Base-by-base conservation (phyloP, 2,113 vertebrate genomes). In the Notarius quadriscutis region DNA sequence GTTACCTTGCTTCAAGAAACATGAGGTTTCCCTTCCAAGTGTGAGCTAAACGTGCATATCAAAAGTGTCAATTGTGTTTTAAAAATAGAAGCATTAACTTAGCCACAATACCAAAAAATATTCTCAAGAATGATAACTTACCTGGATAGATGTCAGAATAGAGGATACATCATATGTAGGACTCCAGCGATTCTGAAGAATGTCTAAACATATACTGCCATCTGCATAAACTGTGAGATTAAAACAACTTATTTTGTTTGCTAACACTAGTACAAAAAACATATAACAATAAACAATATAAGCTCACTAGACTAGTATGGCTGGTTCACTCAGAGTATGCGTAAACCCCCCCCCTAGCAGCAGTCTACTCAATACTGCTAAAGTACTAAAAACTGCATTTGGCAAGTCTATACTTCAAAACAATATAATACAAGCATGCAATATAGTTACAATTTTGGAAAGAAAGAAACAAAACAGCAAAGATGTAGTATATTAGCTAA, bases 131-230 rank as follows among this genome's bases (percentile, higher is more conserved):
- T 71, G 5, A 41, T 71, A 1, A 91, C 91, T 92, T 90, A 99
- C 98, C 97, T 99, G 98, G 95, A 99, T 99, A 88, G 98, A 99
- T 87, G 98, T 99, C 95, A 99, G 97, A 81, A 81, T 81, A 48
- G 79, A 81, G 57, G 79, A 81, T 15, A 81, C 79, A 30, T 81
- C 79, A 62, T 81, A 81, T 34, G 79, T 81, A 25, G 79, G 79
- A 48, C 79, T 81, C 79, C 79, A 81, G 79, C 79, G 97, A 91
- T 99, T 99, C 95, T 99, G 98, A 93, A 99, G 97, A 89, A 99
- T 99, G 95, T 99, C 98, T 98, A 99, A 96, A 97, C 98, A 99
- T 97, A 99, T 99, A 95, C 98, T 99, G 87, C 98, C 98, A 94
- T 99, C 98, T 80, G 98, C 98, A 88, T 99, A 99, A 93, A 99